Conservation (phyloP, 1,140 invertebrate genomes). For the Drosophila asahinai region DNA sequence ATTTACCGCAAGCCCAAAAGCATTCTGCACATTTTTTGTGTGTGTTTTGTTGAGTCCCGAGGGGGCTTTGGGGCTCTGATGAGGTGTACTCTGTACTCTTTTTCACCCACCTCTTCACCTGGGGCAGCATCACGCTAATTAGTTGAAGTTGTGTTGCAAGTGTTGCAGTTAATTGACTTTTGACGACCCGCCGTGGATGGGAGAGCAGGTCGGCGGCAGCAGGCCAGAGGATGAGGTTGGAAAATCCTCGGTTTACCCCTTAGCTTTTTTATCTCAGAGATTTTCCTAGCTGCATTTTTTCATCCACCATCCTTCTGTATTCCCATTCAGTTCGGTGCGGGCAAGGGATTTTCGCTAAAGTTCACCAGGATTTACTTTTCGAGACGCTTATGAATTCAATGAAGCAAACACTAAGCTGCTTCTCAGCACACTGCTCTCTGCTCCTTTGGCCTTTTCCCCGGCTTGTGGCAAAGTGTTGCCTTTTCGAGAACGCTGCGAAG, state of each 20-base stretch:
- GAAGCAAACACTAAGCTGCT: constrained; percentile 71
- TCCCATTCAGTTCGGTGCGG: constrained; percentile 6
- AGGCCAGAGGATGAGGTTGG: neutral
- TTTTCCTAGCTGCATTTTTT: constrained; percentile 28
- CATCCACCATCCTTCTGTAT: constrained; percentile 2
- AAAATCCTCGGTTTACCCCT: constrained; percentile 46
- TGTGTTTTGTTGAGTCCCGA: constrained; percentile 14
- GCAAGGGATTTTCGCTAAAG: constrained; percentile 36
- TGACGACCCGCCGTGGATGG: constrained; percentile 55
- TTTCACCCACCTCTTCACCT: constrained; percentile 21
- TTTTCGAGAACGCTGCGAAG: constrained; percentile 28
- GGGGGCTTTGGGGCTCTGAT: constrained; percentile 10
- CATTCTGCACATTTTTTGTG: constrained; percentile 55
- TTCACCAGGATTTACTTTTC: constrained; percentile 59
- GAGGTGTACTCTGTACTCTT: constrained; percentile 10
- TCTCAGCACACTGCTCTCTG: constrained; percentile 32
- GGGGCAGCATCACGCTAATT: constrained; percentile 69
- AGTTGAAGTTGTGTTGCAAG: constrained; percentile 75
- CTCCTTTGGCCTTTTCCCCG: constrained; percentile 25
- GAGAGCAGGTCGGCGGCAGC: neutral
- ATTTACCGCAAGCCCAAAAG: constrained; percentile 58
- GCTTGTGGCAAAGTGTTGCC: constrained; percentile 37
- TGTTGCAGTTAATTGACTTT: constrained; percentile 81
- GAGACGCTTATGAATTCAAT: constrained; percentile 75
- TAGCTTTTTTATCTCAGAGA: constrained; percentile 43